phyloP scores from a whole-genome alignment of 2,113 vertebrate genomes.

The Pardalotus punctatus region DNA sequence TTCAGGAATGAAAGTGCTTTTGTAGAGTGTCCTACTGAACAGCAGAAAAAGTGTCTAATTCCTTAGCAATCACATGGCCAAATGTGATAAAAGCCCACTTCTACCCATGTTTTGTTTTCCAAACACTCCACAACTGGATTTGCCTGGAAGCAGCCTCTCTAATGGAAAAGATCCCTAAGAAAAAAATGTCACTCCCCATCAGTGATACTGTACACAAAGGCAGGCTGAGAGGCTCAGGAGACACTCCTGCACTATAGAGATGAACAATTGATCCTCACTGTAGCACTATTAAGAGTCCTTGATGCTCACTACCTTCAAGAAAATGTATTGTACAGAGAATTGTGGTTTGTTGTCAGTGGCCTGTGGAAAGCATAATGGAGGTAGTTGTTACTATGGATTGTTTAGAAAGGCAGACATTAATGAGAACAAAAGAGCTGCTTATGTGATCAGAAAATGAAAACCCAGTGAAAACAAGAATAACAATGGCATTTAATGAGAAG shows the following conservation, averaged over 20 bases:
- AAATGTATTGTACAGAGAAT: conserved; percentile 11
- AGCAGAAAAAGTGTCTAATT: background rate
- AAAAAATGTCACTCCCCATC: conserved; percentile 10
- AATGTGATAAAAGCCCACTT: conserved; percentile 19
- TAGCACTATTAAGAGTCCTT: conserved; percentile 20
- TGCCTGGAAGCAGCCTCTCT: conserved; percentile 18
- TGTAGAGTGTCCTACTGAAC: background rate
- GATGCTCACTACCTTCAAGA: background rate
- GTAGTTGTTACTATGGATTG: background rate
- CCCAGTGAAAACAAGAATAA: background rate
- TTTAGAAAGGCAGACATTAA: conserved; percentile 24
- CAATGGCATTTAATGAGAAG: background rate
- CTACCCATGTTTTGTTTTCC: background rate
- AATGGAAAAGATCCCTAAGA: conserved; percentile 47
- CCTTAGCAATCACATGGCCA: background rate
- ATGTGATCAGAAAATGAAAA: background rate
- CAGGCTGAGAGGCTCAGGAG: conserved; percentile 1
- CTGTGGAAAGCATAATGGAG: background rate
- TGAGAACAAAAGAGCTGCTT: background rate
- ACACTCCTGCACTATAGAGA: background rate
- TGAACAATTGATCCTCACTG: background rate
- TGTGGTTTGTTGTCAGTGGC: conserved; percentile 24
- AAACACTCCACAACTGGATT: background rate
- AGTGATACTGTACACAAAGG: conserved; percentile 12
- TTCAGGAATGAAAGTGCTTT: background rate